A percentile compares a stretch with the other conserved stretches of the same genome.
phyloP scores from a whole-genome alignment of 2,888 invertebrate genomes.

The Celastrina argiolus region DNA sequence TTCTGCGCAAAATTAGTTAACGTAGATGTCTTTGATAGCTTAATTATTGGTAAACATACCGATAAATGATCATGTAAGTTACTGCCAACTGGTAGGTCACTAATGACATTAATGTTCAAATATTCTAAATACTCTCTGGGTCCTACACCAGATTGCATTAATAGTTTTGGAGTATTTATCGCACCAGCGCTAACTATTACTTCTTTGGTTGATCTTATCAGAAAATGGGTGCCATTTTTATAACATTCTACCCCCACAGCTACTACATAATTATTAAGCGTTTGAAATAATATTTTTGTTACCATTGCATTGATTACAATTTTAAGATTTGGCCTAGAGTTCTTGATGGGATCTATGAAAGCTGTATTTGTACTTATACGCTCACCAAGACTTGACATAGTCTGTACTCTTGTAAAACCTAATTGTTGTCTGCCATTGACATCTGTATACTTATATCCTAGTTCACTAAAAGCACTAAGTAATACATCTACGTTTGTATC shows the following conservation, averaged over 20 bases:
- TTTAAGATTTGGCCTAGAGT: slow-evolving; percentile 55
- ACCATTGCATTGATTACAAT: slow-evolving; percentile 63
- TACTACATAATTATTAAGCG: slow-evolving; percentile 41
- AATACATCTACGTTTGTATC: slow-evolving; percentile 67
- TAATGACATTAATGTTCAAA: slow-evolving; percentile 52
- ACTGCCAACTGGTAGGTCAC: slow-evolving; percentile 63
- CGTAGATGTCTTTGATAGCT: slow-evolving; percentile 56
- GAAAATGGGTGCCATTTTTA: slow-evolving; percentile 61
- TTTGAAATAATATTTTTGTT: slow-evolving; percentile 56
- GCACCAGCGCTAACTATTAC: slow-evolving; percentile 65
- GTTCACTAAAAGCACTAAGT: slow-evolving; percentile 62
- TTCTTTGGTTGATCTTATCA: slow-evolving; percentile 54
- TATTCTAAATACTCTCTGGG: slow-evolving; percentile 68
- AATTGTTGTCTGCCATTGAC: slow-evolving; percentile 65
- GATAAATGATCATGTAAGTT: slow-evolving; percentile 72
- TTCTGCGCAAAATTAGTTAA: slow-evolving; percentile 58
- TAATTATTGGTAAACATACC: slow-evolving; percentile 65
- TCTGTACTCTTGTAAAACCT: slow-evolving; percentile 69
- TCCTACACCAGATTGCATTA: slow-evolving; percentile 70
- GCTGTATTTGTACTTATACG: slow-evolving; percentile 68
- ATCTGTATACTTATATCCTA: slow-evolving; percentile 68
- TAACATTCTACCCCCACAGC: slow-evolving; percentile 59
- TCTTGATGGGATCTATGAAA: slow-evolving; percentile 64
- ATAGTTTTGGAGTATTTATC: slow-evolving; percentile 63
- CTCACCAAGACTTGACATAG: slow-evolving; percentile 66